phyloP scores from a whole-genome alignment of 2,113 vertebrate species.

The Aspidoscelis tigris region DNA sequence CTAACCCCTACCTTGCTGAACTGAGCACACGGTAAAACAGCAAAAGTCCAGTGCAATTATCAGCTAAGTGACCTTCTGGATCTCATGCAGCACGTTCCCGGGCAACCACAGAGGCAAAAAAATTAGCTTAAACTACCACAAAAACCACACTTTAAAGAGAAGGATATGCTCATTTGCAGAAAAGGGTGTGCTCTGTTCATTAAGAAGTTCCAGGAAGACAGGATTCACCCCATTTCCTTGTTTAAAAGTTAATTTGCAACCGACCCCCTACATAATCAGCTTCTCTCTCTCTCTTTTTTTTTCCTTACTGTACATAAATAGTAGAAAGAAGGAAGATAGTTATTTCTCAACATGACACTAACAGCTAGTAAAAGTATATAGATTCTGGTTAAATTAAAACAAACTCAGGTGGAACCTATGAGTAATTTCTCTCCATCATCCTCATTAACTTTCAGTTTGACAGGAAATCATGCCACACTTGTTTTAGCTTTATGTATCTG shows the following conservation, averaged over 20 bases:
- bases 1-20: conserved; percentile 76
- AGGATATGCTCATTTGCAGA: conserved; percentile 1
- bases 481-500: conserved; percentile 54
- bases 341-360: conserved; percentile 56
- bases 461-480: conserved; percentile 67
- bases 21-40: conserved; percentile 48
- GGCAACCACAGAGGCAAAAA: conserved; percentile 37
- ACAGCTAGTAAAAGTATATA: conserved; percentile 59
- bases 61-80: conserved; percentile 19
- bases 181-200: conserved; percentile 52
- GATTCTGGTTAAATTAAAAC: conserved; percentile 70
- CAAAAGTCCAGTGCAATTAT: conserved; percentile 61
- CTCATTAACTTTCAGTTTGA: conserved; percentile 78
- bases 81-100: conserved; percentile 27
- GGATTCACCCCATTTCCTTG: conserved; percentile 49
- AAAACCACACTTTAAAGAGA: conserved; percentile 37
- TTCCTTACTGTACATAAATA: neutral
- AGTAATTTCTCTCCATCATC: conserved; percentile 66
- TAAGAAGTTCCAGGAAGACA: conserved; percentile 47
- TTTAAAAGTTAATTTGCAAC: conserved; percentile 40
- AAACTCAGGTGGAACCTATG: conserved; percentile 56
- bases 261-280: conserved; percentile 44
- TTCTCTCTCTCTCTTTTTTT: conserved; percentile 2
- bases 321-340: conserved; percentile 45
- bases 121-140: conserved; percentile 43